Conservation (phyloP, 2,113 vertebrate species). For the Odontophorus gujanensis region DNA sequence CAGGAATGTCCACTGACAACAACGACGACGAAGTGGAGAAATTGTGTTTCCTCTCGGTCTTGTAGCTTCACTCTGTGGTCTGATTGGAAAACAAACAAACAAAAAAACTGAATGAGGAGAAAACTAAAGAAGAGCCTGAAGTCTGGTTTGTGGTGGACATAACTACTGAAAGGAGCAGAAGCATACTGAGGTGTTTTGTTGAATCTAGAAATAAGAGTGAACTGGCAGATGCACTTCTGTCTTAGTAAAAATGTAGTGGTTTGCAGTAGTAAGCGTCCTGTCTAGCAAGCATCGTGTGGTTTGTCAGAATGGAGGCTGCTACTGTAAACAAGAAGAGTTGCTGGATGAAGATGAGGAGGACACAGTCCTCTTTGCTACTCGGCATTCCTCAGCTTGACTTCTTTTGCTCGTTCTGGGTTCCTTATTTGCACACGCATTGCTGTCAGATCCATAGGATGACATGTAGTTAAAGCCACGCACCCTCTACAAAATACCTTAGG, state of each 20-base stretch:
- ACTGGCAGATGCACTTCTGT: neutral
- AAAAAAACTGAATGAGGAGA: neutral
- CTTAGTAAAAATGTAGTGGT: neutral
- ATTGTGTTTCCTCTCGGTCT: neutral
- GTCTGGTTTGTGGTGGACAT: neutral
- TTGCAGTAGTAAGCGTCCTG: neutral
- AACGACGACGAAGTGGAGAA: neutral
- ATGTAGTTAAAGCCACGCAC: neutral
- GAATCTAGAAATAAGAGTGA: neutral
- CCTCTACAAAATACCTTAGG: neutral
- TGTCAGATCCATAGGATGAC: neutral
- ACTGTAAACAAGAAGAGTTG: slow-evolving; percentile 4
- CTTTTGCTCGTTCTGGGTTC: slow-evolving; percentile 19
- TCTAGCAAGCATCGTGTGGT: neutral
- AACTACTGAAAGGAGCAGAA: neutral
- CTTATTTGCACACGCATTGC: neutral
- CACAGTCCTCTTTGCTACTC: neutral
- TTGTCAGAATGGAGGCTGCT: slow-evolving; percentile 32
- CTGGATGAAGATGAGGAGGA: neutral
- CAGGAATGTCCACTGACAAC: neutral
- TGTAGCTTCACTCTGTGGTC: neutral
- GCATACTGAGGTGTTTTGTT: neutral
- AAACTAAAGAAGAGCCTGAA: neutral
- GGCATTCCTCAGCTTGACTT: slow-evolving; percentile 38
- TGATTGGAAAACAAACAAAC: neutral